These are phyloP conservation scores for Leuctra nigra DNA, from an alignment of 2,888 invertebrate genomes.

Conservation along the genomic window DNA sequence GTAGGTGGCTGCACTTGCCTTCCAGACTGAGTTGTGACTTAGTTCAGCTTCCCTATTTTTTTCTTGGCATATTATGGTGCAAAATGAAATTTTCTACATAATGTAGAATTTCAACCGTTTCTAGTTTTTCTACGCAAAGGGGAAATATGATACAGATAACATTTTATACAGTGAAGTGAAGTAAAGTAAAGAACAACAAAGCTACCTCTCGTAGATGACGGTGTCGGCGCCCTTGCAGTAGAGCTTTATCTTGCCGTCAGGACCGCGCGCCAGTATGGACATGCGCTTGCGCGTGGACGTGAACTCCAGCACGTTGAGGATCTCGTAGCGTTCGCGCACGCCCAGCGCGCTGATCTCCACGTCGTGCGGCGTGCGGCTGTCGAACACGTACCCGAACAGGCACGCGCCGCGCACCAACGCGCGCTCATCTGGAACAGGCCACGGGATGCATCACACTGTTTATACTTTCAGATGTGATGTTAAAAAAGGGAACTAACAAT, in stretches of 20 bases:
- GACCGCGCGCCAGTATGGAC: slow-evolving; percentile 90
- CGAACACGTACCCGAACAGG: slow-evolving; percentile 77
- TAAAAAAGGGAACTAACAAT: no score
- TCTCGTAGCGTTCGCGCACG: slow-evolving; percentile 62
- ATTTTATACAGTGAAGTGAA: neutral
- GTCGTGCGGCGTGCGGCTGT: no score
- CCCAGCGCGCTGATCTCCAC: slow-evolving; percentile 69
- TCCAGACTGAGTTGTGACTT: no score
- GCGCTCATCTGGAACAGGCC: slow-evolving; percentile 92
- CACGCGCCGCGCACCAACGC: slow-evolving; percentile 92
- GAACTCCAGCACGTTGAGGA: slow-evolving; percentile 91
- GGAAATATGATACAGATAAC: slow-evolving; percentile 3
- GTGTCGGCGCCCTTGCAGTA: slow-evolving; percentile 56
- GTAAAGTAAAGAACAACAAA: no score
- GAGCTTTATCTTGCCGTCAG: slow-evolving; percentile 57
- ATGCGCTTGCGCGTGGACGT: slow-evolving; percentile 89
- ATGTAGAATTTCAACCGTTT: no score
- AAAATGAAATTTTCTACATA: no score
- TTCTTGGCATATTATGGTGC: no score
- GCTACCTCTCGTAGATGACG: slow-evolving; percentile 48
- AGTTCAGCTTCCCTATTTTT: no score
- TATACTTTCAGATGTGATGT: no score
- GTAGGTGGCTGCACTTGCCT: no score
- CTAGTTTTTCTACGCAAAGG: slow-evolving; percentile 1
- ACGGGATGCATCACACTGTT: slow-evolving; percentile 27